Evolutionary conservation across 1,140 invertebrate genomes (phyloP).

Genomic region (Leptoteleia sp.): DNA sequence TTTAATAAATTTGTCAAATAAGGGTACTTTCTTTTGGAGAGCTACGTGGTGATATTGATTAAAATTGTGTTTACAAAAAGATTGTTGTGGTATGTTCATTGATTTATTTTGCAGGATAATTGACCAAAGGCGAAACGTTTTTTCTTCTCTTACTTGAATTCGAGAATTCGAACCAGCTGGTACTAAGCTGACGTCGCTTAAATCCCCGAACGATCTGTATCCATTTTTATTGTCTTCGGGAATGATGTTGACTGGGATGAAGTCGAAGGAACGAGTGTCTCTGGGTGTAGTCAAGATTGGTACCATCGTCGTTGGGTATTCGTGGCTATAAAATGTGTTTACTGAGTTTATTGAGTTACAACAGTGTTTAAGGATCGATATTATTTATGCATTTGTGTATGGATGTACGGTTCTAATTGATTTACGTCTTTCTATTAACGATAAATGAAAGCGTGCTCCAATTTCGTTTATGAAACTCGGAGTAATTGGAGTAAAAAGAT

Average conservation of each 20-base stretch:
- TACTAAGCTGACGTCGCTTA: slow-evolving; percentile 77
- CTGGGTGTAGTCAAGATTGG: slow-evolving; percentile 76
- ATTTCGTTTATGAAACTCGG: no score
- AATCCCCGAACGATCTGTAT: slow-evolving; percentile 75
- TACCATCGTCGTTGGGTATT: slow-evolving; percentile 78
- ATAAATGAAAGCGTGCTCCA: background rate
- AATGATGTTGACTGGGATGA: slow-evolving; percentile 79
- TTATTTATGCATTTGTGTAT: slow-evolving; percentile 6
- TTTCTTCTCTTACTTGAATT: no score
- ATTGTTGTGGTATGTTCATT: no score
- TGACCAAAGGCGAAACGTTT: no score
- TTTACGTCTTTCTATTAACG: background rate
- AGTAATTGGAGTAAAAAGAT: no score
- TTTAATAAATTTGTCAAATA: no score
- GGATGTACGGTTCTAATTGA: background rate
- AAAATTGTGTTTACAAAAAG: no score
- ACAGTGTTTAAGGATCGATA: background rate
- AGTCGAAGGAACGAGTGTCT: slow-evolving; percentile 74
- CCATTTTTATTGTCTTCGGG: slow-evolving; percentile 75
- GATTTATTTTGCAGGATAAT: no score
- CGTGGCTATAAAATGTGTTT: slow-evolving; percentile 69
- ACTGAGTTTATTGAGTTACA: background rate
- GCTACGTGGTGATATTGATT: no score
- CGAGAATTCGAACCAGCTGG: slow-evolving; percentile 78
- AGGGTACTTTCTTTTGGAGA: no score